Base-by-base conservation (phyloP, 2,888 invertebrate genomes). In the Stenodema calcarata region DNA sequence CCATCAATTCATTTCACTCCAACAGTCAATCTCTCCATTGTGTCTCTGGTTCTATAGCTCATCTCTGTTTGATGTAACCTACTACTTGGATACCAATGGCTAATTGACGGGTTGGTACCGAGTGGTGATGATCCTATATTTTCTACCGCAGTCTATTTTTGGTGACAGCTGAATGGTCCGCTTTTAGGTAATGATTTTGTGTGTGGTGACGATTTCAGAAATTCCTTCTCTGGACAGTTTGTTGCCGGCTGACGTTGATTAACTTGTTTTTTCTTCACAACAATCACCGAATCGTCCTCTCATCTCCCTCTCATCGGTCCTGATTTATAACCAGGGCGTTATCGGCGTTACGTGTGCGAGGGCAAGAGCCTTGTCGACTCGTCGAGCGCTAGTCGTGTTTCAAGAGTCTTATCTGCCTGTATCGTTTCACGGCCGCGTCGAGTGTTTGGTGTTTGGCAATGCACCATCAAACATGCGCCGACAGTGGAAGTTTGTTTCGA, bases 361-460 rank as follows among this genome's bases (percentile, higher is more conserved):
- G 70, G 70, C 70, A 70, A 30, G 18, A 11, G 27, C 70, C 70
- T 70, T 27, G 70, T 27, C 70, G 18, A 50, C 50, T 50, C 50
- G 1, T 14, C 50, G 27, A 4, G 0, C 54, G 70, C 28, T 70
- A 70, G 70, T 70, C 7, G 70, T 4, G 18, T 47, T 50, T n/a
- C n/a, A 27, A 27, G 23, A 28, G 23, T n/a, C n/a, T 69, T 70
- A 70, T 70, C 70, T 27, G 27, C 7, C 12, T 16, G 70, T 11
- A 11, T 44, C 47, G 27, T 44, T 44, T 47, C 79, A 44, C 47
- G 79, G 7, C 30, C 1, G 30, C 35, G 41, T 76, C 35, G 76
- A 76, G 76, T 76, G 76, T 76, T 47, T 70, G 27, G 76, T 76
- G 76, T 76, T 47, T 70, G 27, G 44, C n/a, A 44, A 41, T 79